A percentile compares a stretch with the other conserved stretches of the same genome.
Conservation (phyloP, 2,113 vertebrate species). For the Carassius auratus region DNA sequence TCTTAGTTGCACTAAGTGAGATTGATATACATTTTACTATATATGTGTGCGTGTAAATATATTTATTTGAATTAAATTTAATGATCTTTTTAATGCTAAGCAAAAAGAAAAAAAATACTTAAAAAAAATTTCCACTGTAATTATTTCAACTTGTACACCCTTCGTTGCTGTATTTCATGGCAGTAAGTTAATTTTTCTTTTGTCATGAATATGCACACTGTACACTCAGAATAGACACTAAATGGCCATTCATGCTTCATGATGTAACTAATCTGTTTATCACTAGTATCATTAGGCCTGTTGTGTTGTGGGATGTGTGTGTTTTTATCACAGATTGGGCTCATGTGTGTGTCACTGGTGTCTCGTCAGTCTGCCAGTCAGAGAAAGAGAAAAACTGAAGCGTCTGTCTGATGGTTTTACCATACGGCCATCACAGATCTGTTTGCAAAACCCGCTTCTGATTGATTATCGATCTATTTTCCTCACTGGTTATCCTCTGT, state of each 20-base stretch:
- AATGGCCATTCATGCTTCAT: neutral
- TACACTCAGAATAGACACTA: neutral
- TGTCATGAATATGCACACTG: neutral
- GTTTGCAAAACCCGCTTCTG: neutral
- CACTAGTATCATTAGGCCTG: neutral
- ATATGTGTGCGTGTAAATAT: too few species aligned
- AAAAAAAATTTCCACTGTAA: too few species aligned
- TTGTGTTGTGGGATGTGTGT: neutral
- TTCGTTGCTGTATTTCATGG: neutral
- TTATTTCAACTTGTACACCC: too few species aligned
- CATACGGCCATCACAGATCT: neutral
- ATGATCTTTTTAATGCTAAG: too few species aligned
- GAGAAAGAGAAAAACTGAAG: neutral
- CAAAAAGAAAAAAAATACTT: too few species aligned
- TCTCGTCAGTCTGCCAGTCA: slow-evolving; percentile 9
- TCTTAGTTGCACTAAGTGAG: too few species aligned
- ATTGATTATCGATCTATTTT: neutral
- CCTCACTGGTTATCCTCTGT: neutral
- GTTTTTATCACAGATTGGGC: slow-evolving; percentile 9
- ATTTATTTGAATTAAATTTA: too few species aligned
- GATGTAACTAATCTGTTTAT: neutral
- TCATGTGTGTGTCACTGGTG: neutral
- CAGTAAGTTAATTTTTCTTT: too few species aligned
- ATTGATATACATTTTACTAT: too few species aligned
- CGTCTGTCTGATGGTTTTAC: neutral